These are phyloP conservation scores for Bungarus multicinctus DNA, from an alignment of 2,113 vertebrate species.

Conservation along the genomic window DNA sequence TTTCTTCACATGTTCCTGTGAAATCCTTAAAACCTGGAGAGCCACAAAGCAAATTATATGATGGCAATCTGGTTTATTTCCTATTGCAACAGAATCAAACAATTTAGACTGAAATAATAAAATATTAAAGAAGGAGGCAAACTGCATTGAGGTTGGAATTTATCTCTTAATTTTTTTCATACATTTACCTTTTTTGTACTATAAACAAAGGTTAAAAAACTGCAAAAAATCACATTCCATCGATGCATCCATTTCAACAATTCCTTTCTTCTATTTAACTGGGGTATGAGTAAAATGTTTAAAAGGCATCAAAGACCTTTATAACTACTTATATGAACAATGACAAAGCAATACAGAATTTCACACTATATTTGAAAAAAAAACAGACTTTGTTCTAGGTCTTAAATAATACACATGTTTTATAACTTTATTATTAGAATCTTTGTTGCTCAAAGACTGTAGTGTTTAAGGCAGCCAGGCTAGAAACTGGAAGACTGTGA, in stretches of 20 bases:
- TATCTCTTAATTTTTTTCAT: constrained; percentile 12
- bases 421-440: not conserved
- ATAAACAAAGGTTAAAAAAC: constrained; percentile 8
- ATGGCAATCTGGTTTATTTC: constrained; percentile 28
- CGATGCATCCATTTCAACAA: not conserved
- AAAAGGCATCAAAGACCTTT: not conserved
- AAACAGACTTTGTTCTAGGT: not conserved
- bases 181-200: constrained; percentile 8
- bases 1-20: not conserved
- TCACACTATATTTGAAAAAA: not conserved
- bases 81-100: constrained; percentile 40
- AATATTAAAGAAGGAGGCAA: constrained; percentile 21
- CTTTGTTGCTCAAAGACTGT: not conserved
- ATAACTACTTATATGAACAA: not conserved
- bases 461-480: not conserved
- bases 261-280: not conserved
- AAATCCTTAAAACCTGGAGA: constrained; percentile 11
- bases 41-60: constrained; percentile 16
- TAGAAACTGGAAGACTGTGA: not conserved
- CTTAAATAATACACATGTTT: not conserved
- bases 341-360: not conserved
- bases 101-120: constrained; percentile 24
- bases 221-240: not conserved
- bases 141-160: not conserved
- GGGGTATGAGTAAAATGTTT: not conserved